Percentiles rank a stretch among this genome's conserved stretches.
phyloP scores from a whole-genome alignment of 2,113 vertebrate genomes.

The Pteronura brasiliensis region DNA sequence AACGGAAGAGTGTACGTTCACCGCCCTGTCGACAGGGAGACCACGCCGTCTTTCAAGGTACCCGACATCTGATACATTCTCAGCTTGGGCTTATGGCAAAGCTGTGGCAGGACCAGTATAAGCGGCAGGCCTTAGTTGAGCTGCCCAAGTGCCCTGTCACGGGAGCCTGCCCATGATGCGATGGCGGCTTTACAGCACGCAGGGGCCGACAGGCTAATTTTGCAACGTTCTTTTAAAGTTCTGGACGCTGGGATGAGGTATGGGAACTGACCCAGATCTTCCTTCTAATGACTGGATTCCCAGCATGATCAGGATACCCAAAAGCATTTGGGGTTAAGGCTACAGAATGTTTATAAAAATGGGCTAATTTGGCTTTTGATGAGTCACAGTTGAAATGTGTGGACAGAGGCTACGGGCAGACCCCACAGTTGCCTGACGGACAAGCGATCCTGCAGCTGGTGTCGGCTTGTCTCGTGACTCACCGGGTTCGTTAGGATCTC shows the following conservation, averaged over 20 bases:
- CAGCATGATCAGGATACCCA: not conserved
- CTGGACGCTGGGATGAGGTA: not conserved
- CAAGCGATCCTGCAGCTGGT: accelerated
- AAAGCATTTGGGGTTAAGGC: not conserved
- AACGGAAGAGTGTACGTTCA: conserved; percentile 76
- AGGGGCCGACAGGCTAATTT: accelerated
- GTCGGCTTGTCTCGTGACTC: accelerated
- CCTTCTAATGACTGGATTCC: not conserved
- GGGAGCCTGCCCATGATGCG: accelerated
- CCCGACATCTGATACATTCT: not conserved
- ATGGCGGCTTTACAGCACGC: not conserved
- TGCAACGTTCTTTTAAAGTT: not conserved
- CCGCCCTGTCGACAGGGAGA: conserved; percentile 83
- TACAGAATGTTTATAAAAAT: not conserved
- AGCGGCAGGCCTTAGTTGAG: not conserved
- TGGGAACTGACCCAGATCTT: not conserved
- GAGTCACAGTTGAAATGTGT: not conserved
- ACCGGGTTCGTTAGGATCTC: not conserved
- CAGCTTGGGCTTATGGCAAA: not conserved
- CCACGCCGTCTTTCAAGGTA: conserved; percentile 75
- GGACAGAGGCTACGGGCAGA: not conserved
- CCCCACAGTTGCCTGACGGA: accelerated
- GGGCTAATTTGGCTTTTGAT: not conserved
- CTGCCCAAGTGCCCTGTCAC: not conserved
- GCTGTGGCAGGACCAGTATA: not conserved